Conservation (phyloP, 2,797 vertebrate species). For the Chromobotia macracanthus region DNA sequence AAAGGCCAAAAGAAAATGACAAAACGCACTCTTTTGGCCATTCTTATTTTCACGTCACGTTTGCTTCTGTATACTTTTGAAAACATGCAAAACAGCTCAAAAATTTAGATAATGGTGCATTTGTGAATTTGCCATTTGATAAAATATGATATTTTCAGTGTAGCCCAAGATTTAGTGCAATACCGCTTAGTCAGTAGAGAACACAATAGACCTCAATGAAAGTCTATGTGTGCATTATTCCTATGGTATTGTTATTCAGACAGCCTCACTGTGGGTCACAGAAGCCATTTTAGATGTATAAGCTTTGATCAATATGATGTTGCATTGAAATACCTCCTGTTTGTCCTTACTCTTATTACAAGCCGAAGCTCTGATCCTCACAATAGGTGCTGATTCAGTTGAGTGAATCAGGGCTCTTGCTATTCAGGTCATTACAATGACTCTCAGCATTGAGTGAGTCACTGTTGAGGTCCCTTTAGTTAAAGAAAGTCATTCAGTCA, state of each 20-base stretch:
- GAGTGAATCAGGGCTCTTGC: conserved; percentile 46
- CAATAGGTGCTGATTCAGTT: conserved; percentile 39
- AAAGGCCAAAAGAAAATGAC: not conserved
- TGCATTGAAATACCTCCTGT: conserved; percentile 37
- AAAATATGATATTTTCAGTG: not conserved
- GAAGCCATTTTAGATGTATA: conserved; percentile 10
- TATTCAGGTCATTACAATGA: conserved; percentile 51
- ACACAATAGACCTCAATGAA: conserved; percentile 10
- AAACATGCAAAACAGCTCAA: not conserved
- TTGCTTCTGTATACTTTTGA: not conserved
- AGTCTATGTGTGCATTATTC: not conserved
- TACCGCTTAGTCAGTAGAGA: conserved; percentile 18
- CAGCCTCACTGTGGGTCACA: conserved; percentile 7
- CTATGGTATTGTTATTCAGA: conserved; percentile 1
- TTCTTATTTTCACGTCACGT: not conserved
- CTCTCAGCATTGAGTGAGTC: conserved; percentile 48
- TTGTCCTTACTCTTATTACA: conserved; percentile 28
- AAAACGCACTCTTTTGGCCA: conserved; percentile 21
- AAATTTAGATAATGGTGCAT: too few species aligned
- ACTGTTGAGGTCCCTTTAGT: conserved; percentile 43
- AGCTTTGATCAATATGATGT: conserved; percentile 43
- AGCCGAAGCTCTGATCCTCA: conserved; percentile 45
- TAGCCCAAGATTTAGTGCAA: not conserved
- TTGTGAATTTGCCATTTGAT: not conserved
- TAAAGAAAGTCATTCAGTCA: conserved; percentile 46